phyloP scores from a whole-genome alignment of 2,888 invertebrate species.

The Liposcelis brunnea region DNA sequence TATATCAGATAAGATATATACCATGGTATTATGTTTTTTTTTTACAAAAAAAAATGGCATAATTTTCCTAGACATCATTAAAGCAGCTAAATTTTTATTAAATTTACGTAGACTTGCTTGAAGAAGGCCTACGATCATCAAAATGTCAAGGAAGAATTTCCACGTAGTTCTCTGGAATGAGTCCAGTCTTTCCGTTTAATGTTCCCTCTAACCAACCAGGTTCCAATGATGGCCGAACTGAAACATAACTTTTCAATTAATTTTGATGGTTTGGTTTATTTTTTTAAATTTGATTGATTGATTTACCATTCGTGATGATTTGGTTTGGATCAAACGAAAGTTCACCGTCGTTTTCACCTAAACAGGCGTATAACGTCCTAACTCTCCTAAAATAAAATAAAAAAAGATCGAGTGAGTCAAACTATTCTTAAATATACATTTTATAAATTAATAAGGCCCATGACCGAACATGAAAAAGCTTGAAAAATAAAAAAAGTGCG shows the following conservation, averaged over 20 bases:
- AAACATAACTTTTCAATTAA: too few species aligned
- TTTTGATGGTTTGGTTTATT: slow-evolving; percentile 11
- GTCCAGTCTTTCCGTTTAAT: slow-evolving; percentile 75
- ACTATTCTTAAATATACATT: slow-evolving; percentile 10
- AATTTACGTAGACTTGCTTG: too few species aligned
- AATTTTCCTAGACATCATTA: too few species aligned
- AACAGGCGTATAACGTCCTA: slow-evolving; percentile 85
- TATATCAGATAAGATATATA: too few species aligned
- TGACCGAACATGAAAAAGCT: slow-evolving; percentile 2
- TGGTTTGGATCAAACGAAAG: slow-evolving; percentile 96
- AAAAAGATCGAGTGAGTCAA: slow-evolving; percentile 13
- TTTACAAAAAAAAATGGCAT: too few species aligned
- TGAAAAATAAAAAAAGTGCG: background rate
- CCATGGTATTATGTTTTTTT: too few species aligned
- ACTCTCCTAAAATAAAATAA: slow-evolving; percentile 46
- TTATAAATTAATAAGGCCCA: too few species aligned
- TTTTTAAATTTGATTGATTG: slow-evolving; percentile 1
- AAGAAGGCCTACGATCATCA: background rate
- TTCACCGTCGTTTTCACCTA: slow-evolving; percentile 93
- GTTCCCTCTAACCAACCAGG: slow-evolving; percentile 97
- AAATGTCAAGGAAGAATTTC: slow-evolving; percentile 54
- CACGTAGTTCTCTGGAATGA: slow-evolving; percentile 94
- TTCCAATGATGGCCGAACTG: slow-evolving; percentile 79
- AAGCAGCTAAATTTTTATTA: too few species aligned
- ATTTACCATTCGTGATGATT: slow-evolving; percentile 86